phyloP scores from a whole-genome alignment of 2,797 vertebrate species.

The Poeciliopsis presidionis region DNA sequence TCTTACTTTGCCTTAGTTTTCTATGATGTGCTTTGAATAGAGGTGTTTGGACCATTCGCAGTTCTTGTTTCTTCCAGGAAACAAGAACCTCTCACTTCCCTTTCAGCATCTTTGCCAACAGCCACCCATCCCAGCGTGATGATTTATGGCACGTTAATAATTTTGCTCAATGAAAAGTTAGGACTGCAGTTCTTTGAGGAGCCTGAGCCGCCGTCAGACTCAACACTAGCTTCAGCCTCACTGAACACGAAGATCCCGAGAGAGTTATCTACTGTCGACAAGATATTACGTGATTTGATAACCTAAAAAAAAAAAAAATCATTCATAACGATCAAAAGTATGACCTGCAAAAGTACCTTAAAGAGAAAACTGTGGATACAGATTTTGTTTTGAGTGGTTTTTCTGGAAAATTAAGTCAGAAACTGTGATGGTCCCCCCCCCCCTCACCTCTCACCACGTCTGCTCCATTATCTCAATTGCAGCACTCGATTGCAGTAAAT shows the following conservation, averaged over 20 bases:
- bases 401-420: slow-evolving; percentile 24
- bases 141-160: not conserved
- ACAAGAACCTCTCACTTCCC: not conserved
- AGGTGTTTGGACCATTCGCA: not conserved
- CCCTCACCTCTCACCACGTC: slow-evolving; percentile 22
- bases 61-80: not conserved
- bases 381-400: slow-evolving; percentile 27
- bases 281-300: not conserved
- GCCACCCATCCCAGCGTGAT: not conserved
- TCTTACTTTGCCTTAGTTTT: not conserved
- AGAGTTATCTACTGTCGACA: not conserved
- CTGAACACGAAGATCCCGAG: not conserved
- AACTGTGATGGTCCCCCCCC: slow-evolving; percentile 18
- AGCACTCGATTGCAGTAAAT: slow-evolving; percentile 66
- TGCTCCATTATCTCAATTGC: slow-evolving; percentile 71
- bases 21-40: not conserved
- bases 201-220: not conserved
- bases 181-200: not conserved
- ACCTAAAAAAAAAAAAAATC: not conserved
- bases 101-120: not conserved
- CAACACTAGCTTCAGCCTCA: not conserved
- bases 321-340: slow-evolving; percentile 18
- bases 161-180: not conserved
- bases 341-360: slow-evolving; percentile 29
- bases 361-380: slow-evolving; percentile 6